Conservation (phyloP, 2,113 vertebrate species). For the Australoheros scitulus region DNA sequence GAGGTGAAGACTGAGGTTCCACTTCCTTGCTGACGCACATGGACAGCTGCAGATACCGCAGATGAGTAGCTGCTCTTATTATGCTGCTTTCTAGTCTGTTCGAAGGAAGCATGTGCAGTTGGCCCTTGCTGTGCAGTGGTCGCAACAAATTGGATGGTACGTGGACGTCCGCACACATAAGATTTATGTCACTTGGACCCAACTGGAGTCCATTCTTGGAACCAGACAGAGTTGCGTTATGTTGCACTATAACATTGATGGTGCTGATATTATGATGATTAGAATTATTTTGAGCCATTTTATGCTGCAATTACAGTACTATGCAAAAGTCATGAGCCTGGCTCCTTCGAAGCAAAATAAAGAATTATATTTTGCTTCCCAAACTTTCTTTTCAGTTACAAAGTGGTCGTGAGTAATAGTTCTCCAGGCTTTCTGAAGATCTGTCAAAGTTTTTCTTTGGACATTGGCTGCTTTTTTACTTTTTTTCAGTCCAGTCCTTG, state of each 20-base stretch:
- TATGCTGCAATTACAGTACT: not conserved
- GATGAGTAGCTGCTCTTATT: not conserved
- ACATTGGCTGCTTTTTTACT: not conserved
- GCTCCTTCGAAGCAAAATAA: accelerated
- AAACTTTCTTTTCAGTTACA: not conserved
- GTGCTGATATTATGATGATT: not conserved
- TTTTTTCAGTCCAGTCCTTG: not conserved
- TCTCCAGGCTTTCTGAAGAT: not conserved
- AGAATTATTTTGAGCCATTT: not conserved
- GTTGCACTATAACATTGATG: too few relatives aligned
- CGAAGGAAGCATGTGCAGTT: constrained; percentile 1
- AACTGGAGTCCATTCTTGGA: not conserved
- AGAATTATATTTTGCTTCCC: not conserved
- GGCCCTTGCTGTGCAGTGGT: not conserved
- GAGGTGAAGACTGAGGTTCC: not conserved
- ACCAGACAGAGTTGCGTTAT: not conserved
- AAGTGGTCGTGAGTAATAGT: not conserved
- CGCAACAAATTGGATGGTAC: not conserved
- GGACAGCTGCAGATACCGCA: constrained; percentile 11
- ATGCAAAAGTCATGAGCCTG: not conserved
- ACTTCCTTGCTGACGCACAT: not conserved
- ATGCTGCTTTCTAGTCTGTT: not conserved
- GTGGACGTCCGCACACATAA: not conserved
- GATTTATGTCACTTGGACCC: constrained; percentile 13
- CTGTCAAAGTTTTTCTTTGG: not conserved